Evolutionary conservation across 2,888 invertebrate species (phyloP).

Genomic region (Allophyes oxyacanthae): DNA sequence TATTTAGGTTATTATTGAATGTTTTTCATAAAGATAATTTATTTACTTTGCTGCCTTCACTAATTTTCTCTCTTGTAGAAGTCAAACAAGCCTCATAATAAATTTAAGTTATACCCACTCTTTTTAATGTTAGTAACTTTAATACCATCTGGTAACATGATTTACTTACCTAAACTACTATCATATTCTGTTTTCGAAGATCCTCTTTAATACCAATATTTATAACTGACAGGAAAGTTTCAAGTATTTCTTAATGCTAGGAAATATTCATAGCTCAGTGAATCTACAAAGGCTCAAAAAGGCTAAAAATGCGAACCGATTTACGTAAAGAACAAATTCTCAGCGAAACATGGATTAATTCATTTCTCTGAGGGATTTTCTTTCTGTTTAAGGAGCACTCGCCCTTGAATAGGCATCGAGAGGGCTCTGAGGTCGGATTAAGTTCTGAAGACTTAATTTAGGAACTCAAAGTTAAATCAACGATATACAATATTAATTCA

Average conservation of each 20-base stretch:
- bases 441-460: constrained; percentile 63
- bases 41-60: too few species aligned
- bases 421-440: constrained; percentile 61
- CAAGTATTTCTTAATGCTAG: constrained; percentile 30
- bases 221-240: constrained; percentile 5
- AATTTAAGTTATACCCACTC: too few species aligned
- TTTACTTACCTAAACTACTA: neutral
- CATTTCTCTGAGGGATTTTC: constrained; percentile 62
- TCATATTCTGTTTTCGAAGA: constrained; percentile 2
- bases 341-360: constrained; percentile 64
- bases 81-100: too few species aligned
- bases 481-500: constrained; percentile 44
- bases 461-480: constrained; percentile 47
- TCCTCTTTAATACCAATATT: constrained; percentile 1
- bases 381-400: constrained; percentile 64
- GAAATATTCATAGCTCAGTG: constrained; percentile 44
- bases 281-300: constrained; percentile 49
- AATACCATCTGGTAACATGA: too few species aligned
- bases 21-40: too few species aligned
- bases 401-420: constrained; percentile 62
- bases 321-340: constrained; percentile 60
- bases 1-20: too few species aligned
- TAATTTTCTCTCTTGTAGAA: too few species aligned
- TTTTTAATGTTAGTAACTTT: too few species aligned
- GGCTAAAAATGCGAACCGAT: constrained; percentile 61